Percentiles rank a stretch among this genome's conserved stretches.
Conservation (phyloP, 2,888 invertebrate genomes). For the Drosophila algonquin region DNA sequence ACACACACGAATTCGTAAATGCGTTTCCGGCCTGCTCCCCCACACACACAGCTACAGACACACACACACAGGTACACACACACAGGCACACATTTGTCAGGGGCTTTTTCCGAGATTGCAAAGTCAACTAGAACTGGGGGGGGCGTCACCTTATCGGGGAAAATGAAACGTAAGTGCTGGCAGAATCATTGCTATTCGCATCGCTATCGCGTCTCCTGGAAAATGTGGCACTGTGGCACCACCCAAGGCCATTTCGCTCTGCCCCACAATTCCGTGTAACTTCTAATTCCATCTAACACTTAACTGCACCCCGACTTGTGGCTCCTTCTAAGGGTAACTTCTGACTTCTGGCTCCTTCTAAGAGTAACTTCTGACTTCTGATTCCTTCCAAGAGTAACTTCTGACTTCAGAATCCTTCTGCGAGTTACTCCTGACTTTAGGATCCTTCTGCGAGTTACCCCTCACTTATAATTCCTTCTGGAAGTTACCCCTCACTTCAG, state of each 20-base stretch:
- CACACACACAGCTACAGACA: neutral
- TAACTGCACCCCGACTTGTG: neutral
- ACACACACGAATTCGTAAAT: neutral
- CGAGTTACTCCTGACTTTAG: neutral
- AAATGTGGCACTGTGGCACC: neutral
- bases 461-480: neutral
- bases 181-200: neutral
- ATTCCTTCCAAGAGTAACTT: no score
- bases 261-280: neutral
- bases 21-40: neutral
- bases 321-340: no score
- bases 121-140: conserved; percentile 24
- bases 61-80: conserved; percentile 17
- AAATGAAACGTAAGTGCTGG: conserved; percentile 16
- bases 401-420: no score
- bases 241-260: no score
- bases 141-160: conserved; percentile 10
- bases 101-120: conserved; percentile 28
- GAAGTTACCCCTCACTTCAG: no score
- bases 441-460: neutral
- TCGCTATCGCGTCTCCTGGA: neutral
- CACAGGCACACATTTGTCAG: conserved; percentile 26
- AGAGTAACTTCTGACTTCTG: no score
- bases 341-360: neutral
- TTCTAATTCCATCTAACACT: neutral